Percentiles rank a stretch among this genome's conserved stretches.
Conservation (phyloP, 2,113 vertebrate species). For the Tenrec ecaudatus region DNA sequence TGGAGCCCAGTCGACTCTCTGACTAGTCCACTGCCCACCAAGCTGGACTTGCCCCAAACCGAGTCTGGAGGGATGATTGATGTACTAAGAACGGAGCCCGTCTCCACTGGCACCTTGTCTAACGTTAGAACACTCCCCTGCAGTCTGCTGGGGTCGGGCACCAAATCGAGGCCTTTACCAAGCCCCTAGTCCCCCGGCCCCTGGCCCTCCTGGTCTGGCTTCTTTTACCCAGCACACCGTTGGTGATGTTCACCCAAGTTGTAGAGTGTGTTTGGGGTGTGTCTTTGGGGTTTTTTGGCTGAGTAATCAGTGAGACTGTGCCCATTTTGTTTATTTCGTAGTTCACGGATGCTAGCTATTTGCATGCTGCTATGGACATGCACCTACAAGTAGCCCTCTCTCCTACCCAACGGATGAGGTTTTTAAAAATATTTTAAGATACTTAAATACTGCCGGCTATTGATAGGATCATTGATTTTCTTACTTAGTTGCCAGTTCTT, state of each 20-base stretch:
- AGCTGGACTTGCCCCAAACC: background rate
- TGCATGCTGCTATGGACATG: background rate
- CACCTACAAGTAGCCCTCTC: background rate
- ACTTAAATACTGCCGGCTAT: background rate
- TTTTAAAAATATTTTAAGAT: background rate
- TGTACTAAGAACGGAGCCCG: background rate
- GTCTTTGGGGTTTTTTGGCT: background rate
- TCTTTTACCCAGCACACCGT: background rate
- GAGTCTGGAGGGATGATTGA: slow-evolving; percentile 7
- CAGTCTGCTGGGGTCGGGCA: background rate
- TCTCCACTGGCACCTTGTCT: background rate
- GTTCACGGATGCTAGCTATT: background rate
- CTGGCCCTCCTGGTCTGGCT: background rate
- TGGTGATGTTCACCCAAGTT: background rate
- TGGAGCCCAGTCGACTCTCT: background rate
- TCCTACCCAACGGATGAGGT: background rate
- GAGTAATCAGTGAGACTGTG: background rate
- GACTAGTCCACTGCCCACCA: background rate
- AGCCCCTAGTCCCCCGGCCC: no score
- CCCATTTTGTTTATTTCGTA: background rate
- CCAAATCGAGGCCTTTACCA: no score
- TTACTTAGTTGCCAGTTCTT: background rate
- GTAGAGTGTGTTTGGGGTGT: background rate
- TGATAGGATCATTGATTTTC: background rate
- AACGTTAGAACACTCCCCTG: background rate